Conservation (phyloP, 2,113 vertebrate genomes). For the Kryptolebias marmoratus region DNA sequence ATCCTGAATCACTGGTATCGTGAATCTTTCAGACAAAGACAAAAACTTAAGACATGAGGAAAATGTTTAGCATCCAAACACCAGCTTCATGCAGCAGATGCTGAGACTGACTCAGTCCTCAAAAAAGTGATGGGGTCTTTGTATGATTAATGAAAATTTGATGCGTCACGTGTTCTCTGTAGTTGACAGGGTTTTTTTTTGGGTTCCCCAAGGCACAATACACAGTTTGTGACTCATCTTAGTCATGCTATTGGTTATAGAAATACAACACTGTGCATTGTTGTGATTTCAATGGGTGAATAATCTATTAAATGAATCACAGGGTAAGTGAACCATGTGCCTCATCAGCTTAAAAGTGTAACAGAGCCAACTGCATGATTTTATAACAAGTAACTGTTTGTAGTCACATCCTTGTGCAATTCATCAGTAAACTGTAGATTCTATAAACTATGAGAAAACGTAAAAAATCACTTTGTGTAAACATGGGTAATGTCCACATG, state of each 20-base stretch:
- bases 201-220: slow-evolving; percentile 23
- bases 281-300: slow-evolving; percentile 25
- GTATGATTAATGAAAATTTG: slow-evolving; percentile 54
- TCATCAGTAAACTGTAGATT: neutral
- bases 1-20: slow-evolving; percentile 50
- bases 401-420: slow-evolving; percentile 7
- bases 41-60: slow-evolving; percentile 24
- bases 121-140: slow-evolving; percentile 39
- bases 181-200: slow-evolving; percentile 28
- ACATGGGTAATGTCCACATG: no score
- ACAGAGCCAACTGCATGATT: slow-evolving; percentile 9
- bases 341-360: slow-evolving; percentile 27
- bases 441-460: neutral
- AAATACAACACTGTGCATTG: slow-evolving; percentile 32
- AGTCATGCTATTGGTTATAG: slow-evolving; percentile 38
- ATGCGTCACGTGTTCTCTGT: slow-evolving; percentile 24
- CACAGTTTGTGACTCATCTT: slow-evolving; percentile 40
- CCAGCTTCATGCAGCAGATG: slow-evolving; percentile 28
- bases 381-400: neutral
- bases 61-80: slow-evolving; percentile 20
- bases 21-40: slow-evolving; percentile 42
- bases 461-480: neutral
- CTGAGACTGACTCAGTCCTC: slow-evolving; percentile 52
- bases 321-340: slow-evolving; percentile 23
- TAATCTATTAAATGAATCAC: slow-evolving; percentile 43